Conservation (phyloP, 2,113 vertebrate species). For the Verasper variegatus region DNA sequence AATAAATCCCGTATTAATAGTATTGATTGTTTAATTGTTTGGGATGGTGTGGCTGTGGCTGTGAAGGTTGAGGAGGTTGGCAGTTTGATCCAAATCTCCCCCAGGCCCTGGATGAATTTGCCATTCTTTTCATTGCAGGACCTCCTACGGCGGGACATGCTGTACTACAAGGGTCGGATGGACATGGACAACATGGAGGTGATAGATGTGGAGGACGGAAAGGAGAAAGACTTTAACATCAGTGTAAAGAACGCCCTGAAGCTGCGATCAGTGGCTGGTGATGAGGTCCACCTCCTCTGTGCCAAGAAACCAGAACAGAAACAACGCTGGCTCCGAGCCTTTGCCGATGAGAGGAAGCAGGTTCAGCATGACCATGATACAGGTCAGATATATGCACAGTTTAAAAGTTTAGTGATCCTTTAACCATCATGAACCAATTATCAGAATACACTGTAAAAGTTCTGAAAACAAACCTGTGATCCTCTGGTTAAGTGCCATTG, state of each 20-base stretch:
- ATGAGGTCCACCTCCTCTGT: constrained; percentile 90
- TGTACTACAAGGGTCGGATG: constrained; percentile 94
- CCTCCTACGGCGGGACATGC: constrained; percentile 91
- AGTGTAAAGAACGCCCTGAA: constrained; percentile 93
- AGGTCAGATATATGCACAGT: constrained; percentile 75
- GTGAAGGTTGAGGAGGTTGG: too few species aligned
- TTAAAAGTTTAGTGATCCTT: not conserved
- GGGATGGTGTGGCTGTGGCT: too few species aligned
- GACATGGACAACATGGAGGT: constrained; percentile 92
- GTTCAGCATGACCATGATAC: constrained; percentile 92
- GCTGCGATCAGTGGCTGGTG: constrained; percentile 77
- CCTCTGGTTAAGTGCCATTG: not conserved
- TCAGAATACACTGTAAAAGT: not conserved
- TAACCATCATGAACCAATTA: not conserved
- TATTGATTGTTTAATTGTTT: too few species aligned
- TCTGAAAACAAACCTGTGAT: not conserved
- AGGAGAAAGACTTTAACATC: constrained; percentile 91
- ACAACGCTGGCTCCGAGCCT: constrained; percentile 92
- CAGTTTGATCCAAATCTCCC: too few species aligned
- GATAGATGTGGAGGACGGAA: constrained; percentile 91
- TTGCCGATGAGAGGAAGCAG: constrained; percentile 90
- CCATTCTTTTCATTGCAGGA: constrained; percentile 78
- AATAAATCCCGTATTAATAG: too few species aligned
- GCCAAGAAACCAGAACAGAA: constrained; percentile 95
- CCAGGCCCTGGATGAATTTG: not conserved